Base-by-base conservation (phyloP, 2,888 invertebrate genomes). In the Silvanus unidentatus region DNA sequence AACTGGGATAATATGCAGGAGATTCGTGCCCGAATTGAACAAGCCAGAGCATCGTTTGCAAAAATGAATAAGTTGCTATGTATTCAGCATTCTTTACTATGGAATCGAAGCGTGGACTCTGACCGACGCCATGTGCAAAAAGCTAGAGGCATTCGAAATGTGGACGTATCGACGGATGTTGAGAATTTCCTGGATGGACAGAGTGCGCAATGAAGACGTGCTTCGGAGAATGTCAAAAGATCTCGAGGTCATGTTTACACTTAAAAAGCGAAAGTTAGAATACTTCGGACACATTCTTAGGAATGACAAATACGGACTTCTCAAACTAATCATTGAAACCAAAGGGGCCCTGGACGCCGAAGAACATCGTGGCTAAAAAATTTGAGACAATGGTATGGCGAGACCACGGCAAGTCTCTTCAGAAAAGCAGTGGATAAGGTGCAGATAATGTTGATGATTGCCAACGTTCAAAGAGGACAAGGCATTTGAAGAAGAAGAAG, bases 51-150 rank as follows among this genome's bases (percentile, higher is more conserved):
- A 30, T 11, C 22, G 42, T 6, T 16, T 45, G 38, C n/a, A n/a
- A n/a, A n/a, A n/a, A n/a, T n/a, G n/a, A n/a, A 28, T 42, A 22
- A 43, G 42, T 11, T 43, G 40, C 8, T 44, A 44, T 27, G 29
- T 45, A 6, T 45, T 42, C 37, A 30, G 37, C 42, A 16, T 45
- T 8, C 13, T 45, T 10, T n/a, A 28, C 12, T 45, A 45, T 30
- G 45, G 45, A n/a, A 30, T 34, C 9, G 44, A 36, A 32, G 16
- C 40, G n/a, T 39, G 47, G 35, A 29, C 40, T 2, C 14, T 47
- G 14, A 46, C 16, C 38, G 11, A 12, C 28, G 11, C 13, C 9
- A 28, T 41, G n/a, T n/a, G n/a, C n/a, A 44, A 44, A n/a, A 12
- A 32, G 14, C 14, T 41, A 39, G 40, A 44, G 30, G 32, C 16